Evolutionary conservation across 2,888 invertebrate species (phyloP).

Genomic region (Sarcophaga rosellei): DNA sequence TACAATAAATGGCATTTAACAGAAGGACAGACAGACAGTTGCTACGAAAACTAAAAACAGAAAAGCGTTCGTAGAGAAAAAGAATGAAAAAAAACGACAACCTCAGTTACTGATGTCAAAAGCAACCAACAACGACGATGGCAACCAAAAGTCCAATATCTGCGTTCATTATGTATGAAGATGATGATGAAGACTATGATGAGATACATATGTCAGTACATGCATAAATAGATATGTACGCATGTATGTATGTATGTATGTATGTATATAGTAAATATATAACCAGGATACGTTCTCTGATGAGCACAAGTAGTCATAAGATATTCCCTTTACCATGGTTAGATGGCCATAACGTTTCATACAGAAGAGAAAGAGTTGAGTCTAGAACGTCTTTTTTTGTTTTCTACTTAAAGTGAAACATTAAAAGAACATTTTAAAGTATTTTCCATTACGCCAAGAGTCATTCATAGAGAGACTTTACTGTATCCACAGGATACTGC

Average conservation of each 20-base stretch:
- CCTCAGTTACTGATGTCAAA: slow-evolving; percentile 19
- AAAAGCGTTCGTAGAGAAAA: neutral
- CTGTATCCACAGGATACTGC: too few species aligned
- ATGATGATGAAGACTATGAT: too few species aligned
- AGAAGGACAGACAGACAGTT: slow-evolving; percentile 34
- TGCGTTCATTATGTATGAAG: neutral
- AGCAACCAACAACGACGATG: neutral
- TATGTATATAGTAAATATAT: neutral
- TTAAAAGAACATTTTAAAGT: too few species aligned
- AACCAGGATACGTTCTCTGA: neutral
- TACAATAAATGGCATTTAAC: slow-evolving; percentile 59
- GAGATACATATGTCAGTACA: neutral
- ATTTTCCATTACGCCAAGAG: too few species aligned
- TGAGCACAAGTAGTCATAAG: neutral
- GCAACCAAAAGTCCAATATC: slow-evolving; percentile 1
- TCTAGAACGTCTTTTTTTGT: too few species aligned
- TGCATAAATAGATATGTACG: slow-evolving; percentile 24
- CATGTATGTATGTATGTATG: neutral
- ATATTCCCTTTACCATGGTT: neutral
- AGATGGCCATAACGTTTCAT: too few species aligned
- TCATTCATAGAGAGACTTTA: too few species aligned
- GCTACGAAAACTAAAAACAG: neutral
- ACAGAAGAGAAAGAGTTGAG: too few species aligned
- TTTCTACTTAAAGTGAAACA: too few species aligned
- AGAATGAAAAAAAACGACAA: slow-evolving; percentile 12